Evolutionary conservation across 1,140 invertebrate species (phyloP).

Genomic region (Drosophila ohnishii): DNA sequence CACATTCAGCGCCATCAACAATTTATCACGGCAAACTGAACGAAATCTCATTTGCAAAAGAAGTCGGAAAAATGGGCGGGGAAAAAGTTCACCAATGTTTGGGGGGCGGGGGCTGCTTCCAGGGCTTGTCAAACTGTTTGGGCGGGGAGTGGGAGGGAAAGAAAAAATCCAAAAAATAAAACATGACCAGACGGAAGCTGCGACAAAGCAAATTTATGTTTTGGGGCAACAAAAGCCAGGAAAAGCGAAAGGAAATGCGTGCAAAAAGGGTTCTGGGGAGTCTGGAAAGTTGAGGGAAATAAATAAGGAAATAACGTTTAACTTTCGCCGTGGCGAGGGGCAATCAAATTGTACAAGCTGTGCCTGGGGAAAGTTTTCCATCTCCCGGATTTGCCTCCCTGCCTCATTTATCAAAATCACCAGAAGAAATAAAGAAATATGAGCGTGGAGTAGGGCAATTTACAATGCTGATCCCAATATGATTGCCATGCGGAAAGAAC

Average conservation of each 20-base stretch:
- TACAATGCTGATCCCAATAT: constrained; percentile 56
- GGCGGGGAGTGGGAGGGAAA: neutral
- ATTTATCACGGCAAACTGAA: constrained; percentile 77
- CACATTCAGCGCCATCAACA: constrained; percentile 74
- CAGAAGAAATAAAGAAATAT: constrained; percentile 54
- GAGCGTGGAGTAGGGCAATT: constrained; percentile 41
- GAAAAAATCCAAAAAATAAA: constrained; percentile 33
- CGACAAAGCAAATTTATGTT: constrained; percentile 72
- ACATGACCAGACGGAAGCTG: constrained; percentile 51
- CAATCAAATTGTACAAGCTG: constrained; percentile 60
- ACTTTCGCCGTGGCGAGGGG: constrained; percentile 53
- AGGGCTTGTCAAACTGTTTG: constrained; percentile 66
- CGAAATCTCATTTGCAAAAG: constrained; percentile 75
- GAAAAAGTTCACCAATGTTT: constrained; percentile 48
- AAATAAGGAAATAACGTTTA: constrained; percentile 76
- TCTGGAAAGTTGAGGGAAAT: constrained; percentile 59
- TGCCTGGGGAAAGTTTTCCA: constrained; percentile 33
- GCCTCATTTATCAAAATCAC: constrained; percentile 72
- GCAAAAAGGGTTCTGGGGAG: constrained; percentile 47
- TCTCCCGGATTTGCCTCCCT: constrained; percentile 15
- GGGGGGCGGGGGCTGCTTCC: neutral
- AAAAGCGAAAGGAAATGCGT: constrained; percentile 42
- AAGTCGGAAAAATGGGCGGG: constrained; percentile 1
- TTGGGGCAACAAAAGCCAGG: constrained; percentile 40
- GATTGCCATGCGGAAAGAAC: constrained; percentile 34